Evolutionary conservation across 2,113 vertebrate species (phyloP).

Genomic region (Spermophilus dauricus): DNA sequence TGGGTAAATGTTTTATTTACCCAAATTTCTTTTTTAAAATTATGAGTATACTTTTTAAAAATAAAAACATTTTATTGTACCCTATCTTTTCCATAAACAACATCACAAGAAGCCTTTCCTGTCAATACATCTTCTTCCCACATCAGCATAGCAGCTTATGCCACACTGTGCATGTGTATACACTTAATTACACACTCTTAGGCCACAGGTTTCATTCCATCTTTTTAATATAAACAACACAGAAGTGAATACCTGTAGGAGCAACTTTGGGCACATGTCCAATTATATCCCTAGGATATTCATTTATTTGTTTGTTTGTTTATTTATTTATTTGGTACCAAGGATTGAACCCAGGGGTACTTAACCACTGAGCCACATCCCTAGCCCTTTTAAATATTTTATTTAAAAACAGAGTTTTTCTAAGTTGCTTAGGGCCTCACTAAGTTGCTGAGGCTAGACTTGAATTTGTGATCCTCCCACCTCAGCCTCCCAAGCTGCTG

Average conservation of each 20-base stretch:
- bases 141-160: rapidly evolving
- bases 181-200: not conserved
- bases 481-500: no score
- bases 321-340: no score
- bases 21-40: not conserved
- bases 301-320: no score
- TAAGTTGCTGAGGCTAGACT: no score
- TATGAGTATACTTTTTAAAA: not conserved
- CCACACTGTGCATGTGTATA: no score
- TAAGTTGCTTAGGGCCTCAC: no score
- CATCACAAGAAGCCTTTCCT: not conserved
- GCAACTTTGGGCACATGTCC: not conserved
- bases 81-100: not conserved
- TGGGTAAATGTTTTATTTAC: not conserved
- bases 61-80: not conserved
- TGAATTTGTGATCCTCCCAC: no score
- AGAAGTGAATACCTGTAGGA: not conserved
- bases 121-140: not conserved
- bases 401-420: no score
- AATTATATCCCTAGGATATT: not conserved
- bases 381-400: no score
- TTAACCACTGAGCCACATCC: no score
- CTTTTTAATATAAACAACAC: not conserved
- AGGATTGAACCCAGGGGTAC: no score
- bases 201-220: not conserved